These are phyloP conservation scores for Dasyurus viverrinus DNA, from an alignment of 2,113 vertebrate species.

Conservation along the genomic window DNA sequence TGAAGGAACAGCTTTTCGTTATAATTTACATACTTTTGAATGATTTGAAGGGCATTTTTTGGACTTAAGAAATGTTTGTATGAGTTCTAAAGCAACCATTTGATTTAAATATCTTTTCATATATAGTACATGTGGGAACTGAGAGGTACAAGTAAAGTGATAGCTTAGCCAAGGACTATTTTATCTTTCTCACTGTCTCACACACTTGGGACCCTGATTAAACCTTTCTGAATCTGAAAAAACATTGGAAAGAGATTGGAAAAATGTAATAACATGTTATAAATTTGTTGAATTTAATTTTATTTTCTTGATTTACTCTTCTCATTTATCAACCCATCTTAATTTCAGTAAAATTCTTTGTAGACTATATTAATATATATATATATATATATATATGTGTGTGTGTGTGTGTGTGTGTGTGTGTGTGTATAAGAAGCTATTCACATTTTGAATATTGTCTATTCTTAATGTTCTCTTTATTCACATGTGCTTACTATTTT, in stretches of 20 bases:
- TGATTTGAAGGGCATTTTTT: neutral
- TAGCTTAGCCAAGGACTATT: neutral
- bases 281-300: neutral
- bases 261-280: neutral
- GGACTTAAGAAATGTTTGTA: neutral
- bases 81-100: neutral
- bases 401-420: neutral
- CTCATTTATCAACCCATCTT: neutral
- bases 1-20: neutral
- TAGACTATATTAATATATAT: neutral
- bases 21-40: neutral
- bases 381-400: neutral
- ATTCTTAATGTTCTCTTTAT: neutral
- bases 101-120: neutral
- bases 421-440: neutral
- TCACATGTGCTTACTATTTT: neutral
- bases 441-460: neutral
- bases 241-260: neutral
- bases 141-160: neutral
- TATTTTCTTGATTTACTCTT: constrained; percentile 13
- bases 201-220: constrained; percentile 1
- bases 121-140: neutral
- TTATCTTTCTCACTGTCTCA: neutral
- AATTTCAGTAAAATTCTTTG: neutral
- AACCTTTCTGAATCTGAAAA: neutral